A percentile compares a stretch with the other conserved stretches of the same genome.
phyloP scores from a whole-genome alignment of 2,113 vertebrate genomes.

The Cinclus cinclus region DNA sequence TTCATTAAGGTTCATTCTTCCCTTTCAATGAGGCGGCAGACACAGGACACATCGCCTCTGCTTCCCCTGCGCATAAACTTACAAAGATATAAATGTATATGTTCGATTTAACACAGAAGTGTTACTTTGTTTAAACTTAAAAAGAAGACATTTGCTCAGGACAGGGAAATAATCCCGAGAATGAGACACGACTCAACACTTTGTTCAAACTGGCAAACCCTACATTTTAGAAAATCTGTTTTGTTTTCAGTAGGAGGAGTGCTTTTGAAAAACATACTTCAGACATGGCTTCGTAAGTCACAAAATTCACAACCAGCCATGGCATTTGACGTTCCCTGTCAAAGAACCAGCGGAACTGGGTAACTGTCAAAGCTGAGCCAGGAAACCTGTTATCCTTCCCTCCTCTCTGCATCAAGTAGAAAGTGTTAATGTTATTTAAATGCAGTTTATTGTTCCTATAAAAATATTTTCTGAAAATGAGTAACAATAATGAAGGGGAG shows the following conservation, averaged over 20 bases:
- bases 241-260: background rate
- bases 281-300: background rate
- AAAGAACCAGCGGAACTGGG: background rate
- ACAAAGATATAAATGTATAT: background rate
- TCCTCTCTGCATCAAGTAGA: background rate
- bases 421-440: background rate
- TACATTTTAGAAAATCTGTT: background rate
- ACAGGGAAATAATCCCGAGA: background rate
- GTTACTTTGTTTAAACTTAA: background rate
- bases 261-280: background rate
- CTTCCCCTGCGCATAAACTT: background rate
- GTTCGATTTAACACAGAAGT: background rate
- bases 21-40: background rate
- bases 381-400: background rate
- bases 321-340: background rate
- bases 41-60: background rate
- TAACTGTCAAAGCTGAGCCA: background rate
- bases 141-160: background rate
- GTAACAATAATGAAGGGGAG: background rate
- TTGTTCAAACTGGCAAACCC: background rate
- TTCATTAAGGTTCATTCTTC: background rate
- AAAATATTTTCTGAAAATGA: constrained; percentile 2
- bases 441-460: background rate
- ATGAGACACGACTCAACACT: background rate
- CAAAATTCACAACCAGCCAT: background rate